These are phyloP conservation scores for Aphrophora alni DNA, from an alignment of 2,888 invertebrate species.

Conservation along the genomic window DNA sequence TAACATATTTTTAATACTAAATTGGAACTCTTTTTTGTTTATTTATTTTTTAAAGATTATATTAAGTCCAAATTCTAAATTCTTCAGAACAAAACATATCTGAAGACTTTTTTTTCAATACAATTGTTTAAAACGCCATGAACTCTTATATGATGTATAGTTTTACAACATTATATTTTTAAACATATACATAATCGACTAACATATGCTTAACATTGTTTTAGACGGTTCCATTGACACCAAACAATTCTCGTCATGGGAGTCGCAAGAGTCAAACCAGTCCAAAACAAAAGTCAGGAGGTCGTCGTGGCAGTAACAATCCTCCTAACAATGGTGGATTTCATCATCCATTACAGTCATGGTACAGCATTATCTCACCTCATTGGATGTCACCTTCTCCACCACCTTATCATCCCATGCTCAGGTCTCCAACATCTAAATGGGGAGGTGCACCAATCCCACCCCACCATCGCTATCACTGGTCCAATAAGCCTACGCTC, in stretches of 20 bases:
- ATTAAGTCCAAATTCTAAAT: too few relatives aligned
- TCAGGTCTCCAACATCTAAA: conserved; percentile 24
- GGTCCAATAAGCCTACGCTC: conserved; percentile 36
- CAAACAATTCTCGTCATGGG: conserved; percentile 36
- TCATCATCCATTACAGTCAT: conserved; percentile 38
- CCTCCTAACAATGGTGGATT: conserved; percentile 23
- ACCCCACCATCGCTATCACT: conserved; percentile 40
- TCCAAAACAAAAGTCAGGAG: conserved; percentile 34
- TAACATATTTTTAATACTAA: too few relatives aligned
- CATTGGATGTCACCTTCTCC: conserved; percentile 49
- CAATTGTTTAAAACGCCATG: too few relatives aligned
- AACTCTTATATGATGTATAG: too few relatives aligned
- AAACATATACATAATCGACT: too few relatives aligned
- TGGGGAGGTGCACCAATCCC: conserved; percentile 30
- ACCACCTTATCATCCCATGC: conserved; percentile 44
- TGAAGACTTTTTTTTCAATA: too few relatives aligned
- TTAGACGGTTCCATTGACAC: conserved; percentile 29
- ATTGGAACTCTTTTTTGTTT: too few relatives aligned
- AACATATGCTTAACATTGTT: too few relatives aligned
- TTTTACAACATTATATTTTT: too few relatives aligned
- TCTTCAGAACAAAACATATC: too few relatives aligned
- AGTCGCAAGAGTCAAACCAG: conserved; percentile 39
- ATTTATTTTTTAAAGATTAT: too few relatives aligned
- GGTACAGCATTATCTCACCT: conserved; percentile 49
- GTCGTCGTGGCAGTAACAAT: conserved; percentile 25